phyloP scores from a whole-genome alignment of 1,140 invertebrate species.

The Delia radicum region DNA sequence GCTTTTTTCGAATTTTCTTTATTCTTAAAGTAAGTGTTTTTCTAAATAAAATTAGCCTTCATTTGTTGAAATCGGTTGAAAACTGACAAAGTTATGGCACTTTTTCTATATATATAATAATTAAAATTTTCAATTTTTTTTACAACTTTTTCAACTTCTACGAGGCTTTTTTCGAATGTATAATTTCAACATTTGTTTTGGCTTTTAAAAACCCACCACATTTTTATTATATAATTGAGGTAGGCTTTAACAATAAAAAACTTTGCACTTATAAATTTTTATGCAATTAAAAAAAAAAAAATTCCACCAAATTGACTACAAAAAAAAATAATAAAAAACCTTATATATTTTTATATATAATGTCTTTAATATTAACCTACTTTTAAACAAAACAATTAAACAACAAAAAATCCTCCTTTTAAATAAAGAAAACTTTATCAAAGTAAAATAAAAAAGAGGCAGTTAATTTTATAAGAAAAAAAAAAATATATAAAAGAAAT shows the following conservation, averaged over 20 bases:
- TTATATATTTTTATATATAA: background rate
- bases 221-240: conserved; percentile 39
- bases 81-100: too few relatives aligned
- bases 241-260: conserved; percentile 32
- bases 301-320: background rate
- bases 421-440: background rate
- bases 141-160: too few relatives aligned
- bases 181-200: too few relatives aligned
- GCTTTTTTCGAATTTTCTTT: too few relatives aligned
- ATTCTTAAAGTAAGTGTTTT: too few relatives aligned
- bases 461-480: too few relatives aligned
- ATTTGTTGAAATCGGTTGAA: too few relatives aligned
- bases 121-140: too few relatives aligned
- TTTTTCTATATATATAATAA: too few relatives aligned
- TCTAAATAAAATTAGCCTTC: too few relatives aligned
- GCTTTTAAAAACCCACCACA: too few relatives aligned
- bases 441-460: background rate
- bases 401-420: background rate
- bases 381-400: background rate
- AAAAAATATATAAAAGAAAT: background rate
- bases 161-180: too few relatives aligned
- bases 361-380: background rate
- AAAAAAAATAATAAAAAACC: background rate
- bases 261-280: background rate
- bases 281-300: background rate